Evolutionary conservation across 2,888 invertebrate genomes (phyloP).

Genomic region (Kryphioiulus occultus): DNA sequence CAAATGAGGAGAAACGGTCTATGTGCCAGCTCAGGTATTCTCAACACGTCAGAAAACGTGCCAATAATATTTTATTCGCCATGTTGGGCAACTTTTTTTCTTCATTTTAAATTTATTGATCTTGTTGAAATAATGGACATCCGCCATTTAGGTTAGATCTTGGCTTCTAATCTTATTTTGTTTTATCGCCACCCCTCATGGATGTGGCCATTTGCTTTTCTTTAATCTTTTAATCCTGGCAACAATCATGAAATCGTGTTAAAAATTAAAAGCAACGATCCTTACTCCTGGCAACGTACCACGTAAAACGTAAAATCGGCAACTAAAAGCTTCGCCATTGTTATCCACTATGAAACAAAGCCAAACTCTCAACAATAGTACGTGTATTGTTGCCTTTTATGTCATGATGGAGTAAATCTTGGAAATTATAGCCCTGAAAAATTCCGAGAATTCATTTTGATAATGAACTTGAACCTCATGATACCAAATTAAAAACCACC

Average conservation of each 20-base stretch:
- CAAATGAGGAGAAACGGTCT: not conserved
- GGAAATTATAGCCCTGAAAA: not conserved
- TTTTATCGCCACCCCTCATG: not conserved
- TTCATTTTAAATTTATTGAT: slow-evolving; percentile 21
- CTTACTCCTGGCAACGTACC: not conserved
- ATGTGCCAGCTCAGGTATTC: not conserved
- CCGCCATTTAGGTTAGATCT: not conserved
- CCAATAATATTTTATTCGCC: not conserved
- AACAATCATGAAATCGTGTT: slow-evolving; percentile 15
- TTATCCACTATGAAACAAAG: not conserved
- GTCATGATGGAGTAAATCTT: not conserved
- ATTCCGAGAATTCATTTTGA: not conserved
- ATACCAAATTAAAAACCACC: not conserved
- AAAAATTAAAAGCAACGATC: not conserved
- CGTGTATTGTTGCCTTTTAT: not conserved
- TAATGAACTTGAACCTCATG: not conserved
- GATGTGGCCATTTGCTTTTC: not conserved
- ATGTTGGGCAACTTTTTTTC: not conserved
- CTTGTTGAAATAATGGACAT: slow-evolving; percentile 28
- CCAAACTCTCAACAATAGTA: not conserved
- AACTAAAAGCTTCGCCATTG: not conserved
- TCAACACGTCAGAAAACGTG: slow-evolving; percentile 15
- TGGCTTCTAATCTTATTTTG: not conserved
- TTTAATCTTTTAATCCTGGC: not conserved
- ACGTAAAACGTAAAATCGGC: not conserved